These are phyloP conservation scores for Linnaemya vulpina DNA, from an alignment of 2,888 invertebrate species.

Conservation along the genomic window DNA sequence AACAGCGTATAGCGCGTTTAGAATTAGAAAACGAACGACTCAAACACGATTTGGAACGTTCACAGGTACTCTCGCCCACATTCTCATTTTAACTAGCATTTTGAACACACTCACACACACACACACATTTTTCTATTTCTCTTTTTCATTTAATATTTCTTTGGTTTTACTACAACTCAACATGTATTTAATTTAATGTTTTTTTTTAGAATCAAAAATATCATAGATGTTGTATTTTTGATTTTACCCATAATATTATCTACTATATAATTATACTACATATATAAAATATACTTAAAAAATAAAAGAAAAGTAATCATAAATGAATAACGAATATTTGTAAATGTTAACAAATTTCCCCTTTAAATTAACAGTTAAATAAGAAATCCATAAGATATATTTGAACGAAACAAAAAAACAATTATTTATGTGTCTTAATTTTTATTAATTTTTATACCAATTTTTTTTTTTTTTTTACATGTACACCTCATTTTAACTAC, in stretches of 20 bases:
- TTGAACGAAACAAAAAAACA: constrained; percentile 6
- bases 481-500: constrained; percentile 71
- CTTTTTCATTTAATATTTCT: constrained; percentile 14
- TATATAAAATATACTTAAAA: not conserved
- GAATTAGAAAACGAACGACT: constrained; percentile 96
- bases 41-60: constrained; percentile 92
- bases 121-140: constrained; percentile 70
- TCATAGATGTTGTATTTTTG: constrained; percentile 56
- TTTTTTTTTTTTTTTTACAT: constrained; percentile 72
- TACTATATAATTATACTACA: not conserved
- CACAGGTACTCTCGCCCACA: constrained; percentile 85
- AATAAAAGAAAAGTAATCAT: not conserved
- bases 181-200: too few relatives aligned
- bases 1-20: constrained; percentile 90
- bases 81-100: constrained; percentile 61
- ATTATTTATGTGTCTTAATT: constrained; percentile 61
- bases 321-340: constrained; percentile 31
- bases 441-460: constrained; percentile 41
- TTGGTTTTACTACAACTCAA: not conserved
- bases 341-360: constrained; percentile 40
- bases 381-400: constrained; percentile 28
- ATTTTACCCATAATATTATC: constrained; percentile 6
- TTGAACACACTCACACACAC: constrained; percentile 52
- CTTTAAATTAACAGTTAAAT: constrained; percentile 19
- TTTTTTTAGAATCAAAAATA: constrained; percentile 64